Conservation (phyloP, 2,797 vertebrate genomes). For the Danio kyathit region DNA sequence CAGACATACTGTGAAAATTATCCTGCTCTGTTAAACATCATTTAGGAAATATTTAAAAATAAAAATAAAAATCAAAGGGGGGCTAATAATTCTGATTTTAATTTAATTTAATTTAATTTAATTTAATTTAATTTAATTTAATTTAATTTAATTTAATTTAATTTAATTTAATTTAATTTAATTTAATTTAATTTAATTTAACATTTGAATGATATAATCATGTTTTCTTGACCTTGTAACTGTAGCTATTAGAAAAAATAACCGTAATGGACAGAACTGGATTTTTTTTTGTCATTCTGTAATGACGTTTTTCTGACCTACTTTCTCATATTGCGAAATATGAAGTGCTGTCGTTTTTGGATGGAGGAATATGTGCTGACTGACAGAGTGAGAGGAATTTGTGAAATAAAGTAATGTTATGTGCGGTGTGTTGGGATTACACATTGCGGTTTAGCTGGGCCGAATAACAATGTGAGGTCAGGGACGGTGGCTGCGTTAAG, state of each 20-base stretch:
- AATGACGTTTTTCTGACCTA: background rate
- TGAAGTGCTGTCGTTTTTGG: background rate
- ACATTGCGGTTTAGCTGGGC: background rate
- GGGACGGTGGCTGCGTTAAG: conserved; percentile 6
- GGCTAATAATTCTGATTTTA: too few relatives aligned
- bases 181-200: too few relatives aligned
- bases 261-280: background rate
- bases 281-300: background rate
- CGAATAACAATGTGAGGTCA: conserved; percentile 2
- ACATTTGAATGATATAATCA: too few relatives aligned
- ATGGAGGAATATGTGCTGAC: background rate
- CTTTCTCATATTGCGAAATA: background rate
- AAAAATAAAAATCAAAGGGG: too few relatives aligned
- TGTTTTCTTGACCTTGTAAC: too few relatives aligned
- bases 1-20: too few relatives aligned
- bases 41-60: too few relatives aligned
- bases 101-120: too few relatives aligned
- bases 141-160: too few relatives aligned
- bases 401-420: background rate
- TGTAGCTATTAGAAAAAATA: background rate
- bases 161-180: too few relatives aligned
- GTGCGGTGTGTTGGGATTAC: background rate
- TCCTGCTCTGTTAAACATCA: too few relatives aligned
- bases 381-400: background rate
- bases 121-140: too few relatives aligned